phyloP scores from a whole-genome alignment of 2,797 vertebrate species.

The Labroides dimidiatus region DNA sequence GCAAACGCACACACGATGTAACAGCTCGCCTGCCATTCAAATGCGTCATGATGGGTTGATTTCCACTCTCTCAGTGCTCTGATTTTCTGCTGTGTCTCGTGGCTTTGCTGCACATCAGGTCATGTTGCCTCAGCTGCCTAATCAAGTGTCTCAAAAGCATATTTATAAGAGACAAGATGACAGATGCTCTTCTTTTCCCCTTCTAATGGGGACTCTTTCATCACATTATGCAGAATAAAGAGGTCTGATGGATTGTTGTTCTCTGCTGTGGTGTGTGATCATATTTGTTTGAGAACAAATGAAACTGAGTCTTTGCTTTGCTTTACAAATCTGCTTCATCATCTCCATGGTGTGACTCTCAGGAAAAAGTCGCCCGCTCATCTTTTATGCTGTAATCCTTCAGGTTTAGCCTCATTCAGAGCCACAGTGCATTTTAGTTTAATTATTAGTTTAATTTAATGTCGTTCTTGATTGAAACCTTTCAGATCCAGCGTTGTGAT shows the following conservation, averaged over 20 bases:
- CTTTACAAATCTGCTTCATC: no score
- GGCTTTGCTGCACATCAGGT: neutral
- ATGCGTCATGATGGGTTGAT: conserved; percentile 21
- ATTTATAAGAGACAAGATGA: conserved; percentile 27
- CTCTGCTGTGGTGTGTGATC: conserved; percentile 14
- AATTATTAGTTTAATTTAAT: no score
- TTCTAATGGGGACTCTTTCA: conserved; percentile 5
- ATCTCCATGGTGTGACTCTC: no score
- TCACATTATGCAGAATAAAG: conserved; percentile 20
- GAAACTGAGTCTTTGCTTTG: neutral
- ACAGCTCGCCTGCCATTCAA: conserved; percentile 48
- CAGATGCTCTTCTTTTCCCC: conserved; percentile 18
- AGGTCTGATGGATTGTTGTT: conserved; percentile 10
- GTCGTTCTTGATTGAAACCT: no score
- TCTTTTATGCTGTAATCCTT: no score
- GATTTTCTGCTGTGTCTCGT: conserved; percentile 19
- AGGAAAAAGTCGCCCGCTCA: no score
- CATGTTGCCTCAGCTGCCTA: conserved; percentile 30
- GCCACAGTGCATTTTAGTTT: no score
- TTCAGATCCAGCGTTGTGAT: no score
- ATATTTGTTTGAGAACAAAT: conserved; percentile 7
- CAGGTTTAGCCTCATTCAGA: no score
- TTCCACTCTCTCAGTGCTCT: conserved; percentile 10
- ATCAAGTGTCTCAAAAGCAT: conserved; percentile 24
- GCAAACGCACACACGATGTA: conserved; percentile 34